Base-by-base conservation (phyloP, 2,888 invertebrate genomes). In the Conus canariensis region DNA sequence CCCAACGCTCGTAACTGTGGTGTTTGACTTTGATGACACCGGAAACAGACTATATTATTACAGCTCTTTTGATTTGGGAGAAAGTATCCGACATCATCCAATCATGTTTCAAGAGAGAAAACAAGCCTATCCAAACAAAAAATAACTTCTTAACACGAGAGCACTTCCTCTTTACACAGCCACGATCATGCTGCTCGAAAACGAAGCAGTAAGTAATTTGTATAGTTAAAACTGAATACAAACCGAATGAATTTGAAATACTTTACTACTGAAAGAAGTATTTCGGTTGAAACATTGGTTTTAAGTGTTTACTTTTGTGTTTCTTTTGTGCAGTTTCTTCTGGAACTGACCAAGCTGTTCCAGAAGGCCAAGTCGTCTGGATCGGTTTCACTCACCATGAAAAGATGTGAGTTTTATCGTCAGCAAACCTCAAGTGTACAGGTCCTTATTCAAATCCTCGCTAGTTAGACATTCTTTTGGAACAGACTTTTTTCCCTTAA, bases 371-470 rank as follows among this genome's bases (percentile, higher is more conserved):
- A 98, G 90, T 93, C 94, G n/a, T 93, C 95, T 88, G 98, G 98
- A 88, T 98, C 98, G 85, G 98, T 99, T 87, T 97, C 97, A 77
- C 97, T 99, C 96, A 98, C 98, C 82, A 98, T 99, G 97, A 99
- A 99, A 97, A 97, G 98, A 97, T 99, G 96, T 96, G 93, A 95
- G 95, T 94, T 85, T 85, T 45, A 1, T 45, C 45, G 45, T 45
- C 45, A 45, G 45, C 45, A 45, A 45, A 45, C 45, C 45, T 2
- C 45, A 45, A 45, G 45, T 45, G 45, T 45, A 45, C 2, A 45
- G 45, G 45, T 45, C 45, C 45, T 45, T 45, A 45, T 45, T 1
- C 45, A 45, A 45, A 45, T 45, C 45, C 45, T 45, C 45, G 3
- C 45, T 45, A 45, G 45, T 45, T 45, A 4, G 45, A 45, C 45